These are phyloP conservation scores for Disparrhopalites patrizii DNA, from an alignment of 2,888 invertebrate species.

Conservation along the genomic window DNA sequence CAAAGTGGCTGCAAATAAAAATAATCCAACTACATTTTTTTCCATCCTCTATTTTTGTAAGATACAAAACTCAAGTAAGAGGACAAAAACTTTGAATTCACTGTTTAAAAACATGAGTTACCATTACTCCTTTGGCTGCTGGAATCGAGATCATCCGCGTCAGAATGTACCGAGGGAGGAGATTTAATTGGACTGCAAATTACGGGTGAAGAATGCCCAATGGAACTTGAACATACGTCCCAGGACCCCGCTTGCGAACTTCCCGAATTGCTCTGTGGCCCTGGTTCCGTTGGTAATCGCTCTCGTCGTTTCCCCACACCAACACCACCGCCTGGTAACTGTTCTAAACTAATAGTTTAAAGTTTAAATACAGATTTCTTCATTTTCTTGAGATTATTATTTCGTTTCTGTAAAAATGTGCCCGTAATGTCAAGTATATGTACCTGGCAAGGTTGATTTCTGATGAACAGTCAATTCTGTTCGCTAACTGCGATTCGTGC, in stretches of 20 bases:
- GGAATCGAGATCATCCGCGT: constrained; percentile 42
- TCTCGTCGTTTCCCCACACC: constrained; percentile 52
- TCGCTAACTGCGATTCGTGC: constrained; percentile 81
- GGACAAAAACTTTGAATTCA: not conserved
- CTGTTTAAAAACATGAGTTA: not conserved
- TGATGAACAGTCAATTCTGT: constrained; percentile 56
- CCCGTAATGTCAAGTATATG: no score
- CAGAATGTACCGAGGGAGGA: constrained; percentile 55
- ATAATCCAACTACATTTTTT: no score
- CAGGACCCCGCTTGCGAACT: constrained; percentile 26
- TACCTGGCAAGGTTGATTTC: constrained; percentile 41
- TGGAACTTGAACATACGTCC: constrained; percentile 49
- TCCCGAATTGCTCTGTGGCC: constrained; percentile 51
- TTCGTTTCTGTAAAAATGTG: not conserved
- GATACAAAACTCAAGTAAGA: not conserved
- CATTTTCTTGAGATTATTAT: not conserved
- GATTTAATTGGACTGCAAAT: constrained; percentile 61
- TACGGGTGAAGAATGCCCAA: constrained; percentile 54
- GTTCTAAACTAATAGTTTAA: constrained; percentile 6
- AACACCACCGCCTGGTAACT: constrained; percentile 7
- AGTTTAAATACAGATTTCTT: not conserved
- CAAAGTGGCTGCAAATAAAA: constrained; percentile 55
- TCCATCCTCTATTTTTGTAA: no score
- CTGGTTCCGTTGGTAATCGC: constrained; percentile 61
- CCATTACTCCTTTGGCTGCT: constrained; percentile 35